A percentile compares a stretch with the other conserved stretches of the same genome.
These are phyloP conservation scores for Lasioglossum vierecki DNA, from an alignment of 2,888 invertebrate species.

Conservation along the genomic window DNA sequence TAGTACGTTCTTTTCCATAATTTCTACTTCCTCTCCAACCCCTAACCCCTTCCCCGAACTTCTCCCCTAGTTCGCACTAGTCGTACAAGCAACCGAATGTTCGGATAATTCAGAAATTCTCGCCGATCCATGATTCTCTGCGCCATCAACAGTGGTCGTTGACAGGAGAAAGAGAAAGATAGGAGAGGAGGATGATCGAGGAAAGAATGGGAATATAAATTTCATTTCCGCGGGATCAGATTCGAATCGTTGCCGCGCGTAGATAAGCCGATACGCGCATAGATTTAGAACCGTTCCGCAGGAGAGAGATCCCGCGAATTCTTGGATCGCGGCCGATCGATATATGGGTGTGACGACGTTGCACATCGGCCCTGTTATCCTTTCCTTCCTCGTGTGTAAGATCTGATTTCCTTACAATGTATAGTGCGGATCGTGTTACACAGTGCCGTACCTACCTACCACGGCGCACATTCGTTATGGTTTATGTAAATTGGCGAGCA, in stretches of 20 bases:
- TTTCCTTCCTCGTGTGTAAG: slow-evolving; percentile 68
- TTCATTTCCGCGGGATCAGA: slow-evolving; percentile 31
- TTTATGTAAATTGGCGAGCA: slow-evolving; percentile 66
- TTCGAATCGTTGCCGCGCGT: slow-evolving; percentile 32
- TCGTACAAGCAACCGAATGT: no score
- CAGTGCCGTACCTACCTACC: slow-evolving; percentile 58
- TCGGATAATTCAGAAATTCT: no score
- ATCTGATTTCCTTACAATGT: slow-evolving; percentile 72
- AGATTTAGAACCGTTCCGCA: slow-evolving; percentile 50
- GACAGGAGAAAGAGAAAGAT: background rate
- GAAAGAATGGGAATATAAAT: slow-evolving; percentile 46
- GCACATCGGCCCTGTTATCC: slow-evolving; percentile 62
- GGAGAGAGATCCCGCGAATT: slow-evolving; percentile 47
- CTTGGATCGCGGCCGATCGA: slow-evolving; percentile 51
- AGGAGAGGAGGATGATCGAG: background rate
- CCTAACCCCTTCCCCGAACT: no score
- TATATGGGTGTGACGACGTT: slow-evolving; percentile 59
- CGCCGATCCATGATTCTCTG: no score
- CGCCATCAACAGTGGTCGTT: background rate
- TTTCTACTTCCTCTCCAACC: no score
- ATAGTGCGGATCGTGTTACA: slow-evolving; percentile 66
- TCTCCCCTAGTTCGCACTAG: no score
- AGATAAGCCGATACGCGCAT: slow-evolving; percentile 54
- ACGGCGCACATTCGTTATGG: slow-evolving; percentile 61
- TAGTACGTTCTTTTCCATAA: background rate